Base-by-base conservation (phyloP, 2,797 vertebrate genomes). In the Peromyscus attwateri region DNA sequence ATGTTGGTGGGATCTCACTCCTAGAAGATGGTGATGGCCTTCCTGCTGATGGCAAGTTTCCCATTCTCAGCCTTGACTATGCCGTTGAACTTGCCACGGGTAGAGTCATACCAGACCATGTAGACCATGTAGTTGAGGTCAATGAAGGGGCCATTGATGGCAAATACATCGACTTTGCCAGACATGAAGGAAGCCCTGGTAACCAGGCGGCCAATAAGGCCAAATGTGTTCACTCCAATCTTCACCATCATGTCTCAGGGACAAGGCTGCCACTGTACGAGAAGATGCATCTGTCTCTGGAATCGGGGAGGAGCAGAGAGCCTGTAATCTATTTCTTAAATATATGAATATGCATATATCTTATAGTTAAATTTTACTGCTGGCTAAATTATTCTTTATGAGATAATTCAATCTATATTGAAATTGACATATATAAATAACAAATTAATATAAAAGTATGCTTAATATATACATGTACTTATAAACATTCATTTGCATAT, bases 401-500 rank as follows among this genome's bases (percentile, higher is more conserved):
- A 62, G 55, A 0, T 64, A 95, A 98, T 98, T 97, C 4, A n/a
- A 60, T 57, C 60, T 60, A 62, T 71, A 52, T 21, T 73, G 21
- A 64, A 52, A 34, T 80, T 98, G 97, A 97, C 97, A 96, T 98
- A 60, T 43, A 31, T 57, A 88, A 46, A 21, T 40, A 62, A 76
- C 0, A 0, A 40, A 55, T 87, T 71, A 71, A 60, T 60, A 88
- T 88, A 97, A 97, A 97, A 95, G 90, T 96, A n/a, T 90, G 49
- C 19, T 90, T 85, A 77, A 55, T 43, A 37, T 14, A 34, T 17
- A 75, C 13, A 68, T 71, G 7, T 37, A 52, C 17, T 62, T 76
- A 57, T n/a, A 9, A 73, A 52, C 25, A 83, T 90, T 66, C 73
- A 37, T 76, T 88, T 60, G 46, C 6, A 97, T 96, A 98, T 98